Evolutionary conservation across 2,113 vertebrate species (phyloP), one percentile per base, ranked within the genome.

Genomic region (Pyrgilauda ruficollis): DNA sequence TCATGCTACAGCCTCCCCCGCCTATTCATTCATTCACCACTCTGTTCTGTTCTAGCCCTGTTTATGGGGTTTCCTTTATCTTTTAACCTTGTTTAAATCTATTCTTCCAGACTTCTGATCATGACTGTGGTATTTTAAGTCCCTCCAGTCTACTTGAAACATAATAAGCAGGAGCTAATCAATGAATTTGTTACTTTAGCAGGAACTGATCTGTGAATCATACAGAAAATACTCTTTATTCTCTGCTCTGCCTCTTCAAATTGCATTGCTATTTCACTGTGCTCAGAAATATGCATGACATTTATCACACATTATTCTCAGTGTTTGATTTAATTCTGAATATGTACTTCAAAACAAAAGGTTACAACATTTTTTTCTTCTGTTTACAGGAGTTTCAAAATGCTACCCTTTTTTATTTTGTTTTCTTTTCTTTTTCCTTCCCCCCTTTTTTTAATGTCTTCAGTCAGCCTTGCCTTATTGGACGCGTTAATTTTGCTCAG

Each of bases 11-110:
- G 53, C 33, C 9, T 67, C 44, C 28, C 33, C 30, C 6, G 1
- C 15, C 44, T 62, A 17, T 87, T 77, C 43, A 75, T 62, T 50
- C 84, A 63, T 56, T 37, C 26, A 84, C 43, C 31, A 43, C 30
- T 11, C 35, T 64, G 31, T 64, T 90, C 41, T 72, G 16, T 79
- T 84, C 49, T 24, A 90, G 37, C 28, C 10, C 18, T 76, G 39
- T 55, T 88, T 56, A 56, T 39, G 17, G 21, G 16, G 14, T 37
- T 85, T 76, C 35, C 53, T 92, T 81, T 75, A 68, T 44, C 15
- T 79, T 93, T 75, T 63, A 43, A 88, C 19, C 56, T 84, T 90
- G 41, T 76, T 92, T 90, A 92, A 76, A 92, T 64, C 12, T 77
- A 76, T 83, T 88, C 23, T 85, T 85, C 21, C 56, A 72, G 30